These are phyloP conservation scores for Chelonia mydas DNA, from an alignment of 2,797 vertebrate genomes.

Conservation along the genomic window DNA sequence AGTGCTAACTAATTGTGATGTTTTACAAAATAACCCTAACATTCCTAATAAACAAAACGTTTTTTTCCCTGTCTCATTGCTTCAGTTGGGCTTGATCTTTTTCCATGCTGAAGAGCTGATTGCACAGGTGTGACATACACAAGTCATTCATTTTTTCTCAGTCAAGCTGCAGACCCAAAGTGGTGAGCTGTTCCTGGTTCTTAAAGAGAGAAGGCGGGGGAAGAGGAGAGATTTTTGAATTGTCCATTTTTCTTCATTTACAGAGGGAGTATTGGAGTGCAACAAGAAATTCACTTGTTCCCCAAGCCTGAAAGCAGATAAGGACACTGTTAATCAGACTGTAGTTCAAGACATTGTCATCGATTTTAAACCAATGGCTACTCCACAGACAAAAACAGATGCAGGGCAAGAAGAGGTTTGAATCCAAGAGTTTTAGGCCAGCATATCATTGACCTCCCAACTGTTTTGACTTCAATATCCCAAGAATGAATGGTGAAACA, in stretches of 20 bases:
- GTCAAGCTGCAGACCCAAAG: not conserved
- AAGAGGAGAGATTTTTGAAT: not conserved
- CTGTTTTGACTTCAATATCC: not conserved
- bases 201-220: conserved; percentile 10
- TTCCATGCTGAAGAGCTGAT: not conserved
- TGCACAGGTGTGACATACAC: not conserved
- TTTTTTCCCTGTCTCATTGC: not conserved
- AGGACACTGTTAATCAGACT: conserved; percentile 21
- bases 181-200: not conserved
- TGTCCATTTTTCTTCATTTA: not conserved
- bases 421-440: not conserved
- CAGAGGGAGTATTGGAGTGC: not conserved
- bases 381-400: not conserved
- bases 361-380: not conserved
- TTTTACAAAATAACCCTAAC: not conserved
- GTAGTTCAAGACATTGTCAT: not conserved
- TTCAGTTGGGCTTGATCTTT: conserved; percentile 30
- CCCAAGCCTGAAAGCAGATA: conserved; percentile 75
- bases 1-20: not conserved
- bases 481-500: not conserved
- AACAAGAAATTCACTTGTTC: conserved; percentile 64
- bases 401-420: not conserved
- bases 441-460: not conserved
- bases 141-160: not conserved
- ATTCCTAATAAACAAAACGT: not conserved